Percentiles rank a stretch among this genome's conserved stretches.
Evolutionary conservation across 2,888 invertebrate genomes (phyloP).

Genomic region (Cepaea hortensis): DNA sequence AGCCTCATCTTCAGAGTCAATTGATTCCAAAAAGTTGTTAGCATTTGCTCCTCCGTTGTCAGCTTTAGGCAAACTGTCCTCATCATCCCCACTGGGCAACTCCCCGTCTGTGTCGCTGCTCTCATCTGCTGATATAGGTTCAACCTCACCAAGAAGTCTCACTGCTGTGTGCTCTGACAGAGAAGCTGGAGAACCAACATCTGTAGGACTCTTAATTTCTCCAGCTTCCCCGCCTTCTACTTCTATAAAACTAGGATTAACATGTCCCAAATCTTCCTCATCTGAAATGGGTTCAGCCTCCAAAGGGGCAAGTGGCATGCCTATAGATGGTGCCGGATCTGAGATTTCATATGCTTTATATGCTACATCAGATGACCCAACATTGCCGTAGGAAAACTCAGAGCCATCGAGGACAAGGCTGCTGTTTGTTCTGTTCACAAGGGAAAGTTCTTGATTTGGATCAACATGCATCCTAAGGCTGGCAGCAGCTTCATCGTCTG

Average conservation of each 20-base stretch:
- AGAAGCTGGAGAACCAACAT: slow-evolving; percentile 38
- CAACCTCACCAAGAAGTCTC: slow-evolving; percentile 40
- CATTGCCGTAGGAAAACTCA: slow-evolving; percentile 22
- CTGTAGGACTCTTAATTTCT: slow-evolving; percentile 33
- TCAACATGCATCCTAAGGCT: background rate
- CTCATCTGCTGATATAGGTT: slow-evolving; percentile 50
- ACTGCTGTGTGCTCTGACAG: slow-evolving; percentile 27
- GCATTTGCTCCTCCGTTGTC: slow-evolving; percentile 14
- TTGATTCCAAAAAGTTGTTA: slow-evolving; percentile 44
- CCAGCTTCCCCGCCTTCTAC: slow-evolving; percentile 45
- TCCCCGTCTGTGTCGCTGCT: slow-evolving; percentile 49
- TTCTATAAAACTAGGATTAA: slow-evolving; percentile 5
- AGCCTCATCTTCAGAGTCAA: slow-evolving; percentile 47
- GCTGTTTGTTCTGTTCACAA: background rate
- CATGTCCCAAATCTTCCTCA: slow-evolving; percentile 43
- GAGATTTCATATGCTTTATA: background rate
- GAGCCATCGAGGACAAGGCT: background rate
- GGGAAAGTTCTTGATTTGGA: background rate
- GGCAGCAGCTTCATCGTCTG: slow-evolving; percentile 39
- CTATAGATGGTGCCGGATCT: background rate
- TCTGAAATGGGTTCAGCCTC: slow-evolving; percentile 52
- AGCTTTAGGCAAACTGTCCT: background rate
- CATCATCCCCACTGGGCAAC: slow-evolving; percentile 45
- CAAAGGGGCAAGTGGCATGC: slow-evolving; percentile 23
- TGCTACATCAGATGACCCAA: slow-evolving; percentile 24